Conservation (phyloP, 2,797 vertebrate species). For the Neostethus bicornis region DNA sequence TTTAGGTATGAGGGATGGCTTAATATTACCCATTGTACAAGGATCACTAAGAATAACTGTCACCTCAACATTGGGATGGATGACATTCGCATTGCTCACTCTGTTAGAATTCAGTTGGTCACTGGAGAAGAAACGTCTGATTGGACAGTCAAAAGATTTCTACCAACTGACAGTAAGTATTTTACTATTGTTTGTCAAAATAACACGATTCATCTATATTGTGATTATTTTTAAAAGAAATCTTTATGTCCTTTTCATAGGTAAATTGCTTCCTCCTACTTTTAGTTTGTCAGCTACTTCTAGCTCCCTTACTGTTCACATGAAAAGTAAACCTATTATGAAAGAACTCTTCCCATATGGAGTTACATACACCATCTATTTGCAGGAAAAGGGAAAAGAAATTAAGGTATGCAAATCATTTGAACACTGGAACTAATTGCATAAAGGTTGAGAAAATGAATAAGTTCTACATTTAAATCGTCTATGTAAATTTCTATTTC, state of each 20-base stretch:
- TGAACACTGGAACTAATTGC: neutral
- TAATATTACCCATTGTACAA: constrained; percentile 45
- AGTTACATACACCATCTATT: constrained; percentile 59
- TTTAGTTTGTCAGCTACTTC: constrained; percentile 68
- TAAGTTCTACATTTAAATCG: neutral
- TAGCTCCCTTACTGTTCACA: constrained; percentile 57
- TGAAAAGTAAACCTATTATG: constrained; percentile 59
- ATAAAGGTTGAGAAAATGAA: no score
- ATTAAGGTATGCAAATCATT: constrained; percentile 51
- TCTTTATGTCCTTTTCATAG: no score
- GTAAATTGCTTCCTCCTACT: constrained; percentile 64
- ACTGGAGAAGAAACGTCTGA: rapidly evolving
- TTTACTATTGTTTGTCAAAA: neutral
- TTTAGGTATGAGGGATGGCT: constrained; percentile 38
- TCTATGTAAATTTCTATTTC: constrained; percentile 3
- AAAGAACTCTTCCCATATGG: constrained; percentile 57
- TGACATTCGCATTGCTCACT: neutral
- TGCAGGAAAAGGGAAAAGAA: constrained; percentile 54
- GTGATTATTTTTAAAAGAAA: rapidly evolving
- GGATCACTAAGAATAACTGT: constrained; percentile 40
- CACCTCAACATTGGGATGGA: constrained; percentile 43
- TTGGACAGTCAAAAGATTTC: constrained; percentile 28
- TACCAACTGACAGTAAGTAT: constrained; percentile 57
- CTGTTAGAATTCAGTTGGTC: constrained; percentile 61
- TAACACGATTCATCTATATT: neutral